phyloP scores from a whole-genome alignment of 2,113 vertebrate genomes.

The Petrocephalus microphthalmus region DNA sequence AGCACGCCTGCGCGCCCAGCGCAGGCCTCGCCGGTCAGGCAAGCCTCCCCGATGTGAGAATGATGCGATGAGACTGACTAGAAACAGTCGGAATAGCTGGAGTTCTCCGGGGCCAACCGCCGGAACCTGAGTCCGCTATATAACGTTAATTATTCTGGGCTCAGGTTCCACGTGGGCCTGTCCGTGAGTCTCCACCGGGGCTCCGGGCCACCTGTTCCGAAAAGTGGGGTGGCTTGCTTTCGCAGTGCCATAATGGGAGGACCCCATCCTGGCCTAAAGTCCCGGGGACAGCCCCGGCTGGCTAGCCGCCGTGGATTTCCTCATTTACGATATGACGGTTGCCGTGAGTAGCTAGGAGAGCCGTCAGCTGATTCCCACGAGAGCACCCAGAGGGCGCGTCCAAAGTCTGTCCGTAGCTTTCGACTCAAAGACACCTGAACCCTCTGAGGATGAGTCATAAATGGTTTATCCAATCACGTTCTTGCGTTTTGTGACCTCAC shows the following conservation, averaged over 20 bases:
- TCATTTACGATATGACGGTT: slow-evolving; percentile 50
- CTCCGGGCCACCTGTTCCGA: slow-evolving; percentile 49
- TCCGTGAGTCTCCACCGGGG: slow-evolving; percentile 31
- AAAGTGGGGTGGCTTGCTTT: slow-evolving; percentile 21
- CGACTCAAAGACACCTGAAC: slow-evolving; percentile 30
- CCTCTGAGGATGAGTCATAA: slow-evolving; percentile 49
- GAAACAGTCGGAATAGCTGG: slow-evolving; percentile 33
- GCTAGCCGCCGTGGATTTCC: slow-evolving; percentile 53
- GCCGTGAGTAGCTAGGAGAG: slow-evolving; percentile 22
- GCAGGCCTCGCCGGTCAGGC: slow-evolving; percentile 24
- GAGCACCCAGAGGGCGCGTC: slow-evolving; percentile 39
- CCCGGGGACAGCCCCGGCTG: slow-evolving; percentile 33
- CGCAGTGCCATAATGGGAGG: neutral
- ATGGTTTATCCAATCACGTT: slow-evolving; percentile 62
- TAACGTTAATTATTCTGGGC: slow-evolving; percentile 40
- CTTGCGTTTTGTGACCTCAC: neutral
- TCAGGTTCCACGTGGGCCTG: slow-evolving; percentile 41
- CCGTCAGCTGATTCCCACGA: slow-evolving; percentile 52
- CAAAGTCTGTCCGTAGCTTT: slow-evolving; percentile 36
- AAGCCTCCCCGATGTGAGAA: slow-evolving; percentile 15
- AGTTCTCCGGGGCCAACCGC: neutral
- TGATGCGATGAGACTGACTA: slow-evolving; percentile 42
- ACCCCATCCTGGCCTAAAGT: slow-evolving; percentile 39
- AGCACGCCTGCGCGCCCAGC: neutral
- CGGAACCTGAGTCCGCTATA: slow-evolving; percentile 30